phyloP scores from a whole-genome alignment of 1,140 invertebrate genomes.

The Araneus ventricosus region DNA sequence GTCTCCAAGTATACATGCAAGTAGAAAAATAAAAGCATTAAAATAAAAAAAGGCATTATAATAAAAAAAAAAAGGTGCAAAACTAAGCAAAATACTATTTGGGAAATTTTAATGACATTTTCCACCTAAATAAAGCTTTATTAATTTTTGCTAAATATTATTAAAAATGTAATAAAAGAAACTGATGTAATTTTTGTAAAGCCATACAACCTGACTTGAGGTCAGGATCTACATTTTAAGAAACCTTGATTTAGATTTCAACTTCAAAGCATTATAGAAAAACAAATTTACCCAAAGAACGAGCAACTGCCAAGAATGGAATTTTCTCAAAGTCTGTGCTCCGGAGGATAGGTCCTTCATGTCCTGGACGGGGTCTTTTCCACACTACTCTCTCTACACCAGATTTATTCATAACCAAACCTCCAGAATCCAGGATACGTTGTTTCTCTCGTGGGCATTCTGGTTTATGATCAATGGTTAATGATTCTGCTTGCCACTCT shows the following conservation, averaged over 20 bases:
- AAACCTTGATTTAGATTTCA: background rate
- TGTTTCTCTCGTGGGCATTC: constrained; percentile 91
- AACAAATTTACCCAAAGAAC: constrained; percentile 87
- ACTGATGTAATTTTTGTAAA: too few species aligned
- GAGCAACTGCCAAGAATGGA: constrained; percentile 96
- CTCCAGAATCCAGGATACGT: constrained; percentile 90
- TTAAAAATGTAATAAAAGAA: too few species aligned
- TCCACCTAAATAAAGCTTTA: too few species aligned
- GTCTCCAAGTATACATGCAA: too few species aligned
- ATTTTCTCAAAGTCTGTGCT: constrained; percentile 95
- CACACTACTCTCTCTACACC: constrained; percentile 97
- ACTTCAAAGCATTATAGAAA: background rate
- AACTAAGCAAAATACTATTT: too few species aligned
- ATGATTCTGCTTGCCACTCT: constrained; percentile 88
- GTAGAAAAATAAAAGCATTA: too few species aligned
- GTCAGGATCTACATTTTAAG: too few species aligned
- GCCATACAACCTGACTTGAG: too few species aligned
- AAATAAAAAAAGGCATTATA: too few species aligned
- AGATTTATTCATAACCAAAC: constrained; percentile 90
- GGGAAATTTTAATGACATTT: too few species aligned
- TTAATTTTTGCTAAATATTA: too few species aligned
- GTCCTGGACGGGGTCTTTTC: constrained; percentile 90
- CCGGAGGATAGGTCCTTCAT: constrained; percentile 88
- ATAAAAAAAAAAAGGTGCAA: too few species aligned
- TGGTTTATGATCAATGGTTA: constrained; percentile 97